Evolutionary conservation across 35 echinoderm and acorn worm genomes (phyloP), one percentile per base, ranked within the genome.

Genomic region (Strongylocentrotus purpuratus): DNA sequence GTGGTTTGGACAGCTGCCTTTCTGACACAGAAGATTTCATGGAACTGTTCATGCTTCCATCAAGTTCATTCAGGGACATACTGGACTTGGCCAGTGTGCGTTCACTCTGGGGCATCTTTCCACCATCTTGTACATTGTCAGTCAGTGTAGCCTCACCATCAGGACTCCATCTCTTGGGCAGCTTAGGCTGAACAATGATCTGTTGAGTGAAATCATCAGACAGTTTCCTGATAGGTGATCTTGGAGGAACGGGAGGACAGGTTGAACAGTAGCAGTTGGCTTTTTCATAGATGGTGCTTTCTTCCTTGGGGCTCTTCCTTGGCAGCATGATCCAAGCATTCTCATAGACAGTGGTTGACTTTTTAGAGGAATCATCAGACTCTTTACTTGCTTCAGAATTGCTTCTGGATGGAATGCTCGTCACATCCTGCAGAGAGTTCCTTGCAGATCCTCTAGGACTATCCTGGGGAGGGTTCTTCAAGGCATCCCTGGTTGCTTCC

Each of bases 291-390:
- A 93, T 93, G 10, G 11, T 31, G 48, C 46, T 58, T 31, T 47
- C 46, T 4, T 58, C 48, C 25, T 47, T 47, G 18, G 17, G 4
- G 28, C 48, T 93, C 91, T 93, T 93, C 14, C 91, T 33, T 13
- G 91, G 91, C 91, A 93, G 7, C 46, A 93, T 93, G 22, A 93
- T 93, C 91, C 91, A 93, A 13, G 91, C 91, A 32, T 93, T 93
- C 31, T 93, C 91, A 58, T 93, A 93, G n/a, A 93, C 46, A 78
- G 65, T 78, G 91, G 91, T 93, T 31, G 91, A 93, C 9, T 89
- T 89, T 31, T 46, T 89, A 33, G 87, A 33, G 0, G 65, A 78
- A n/a, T 78, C 65, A n/a, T 78, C 65, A 78, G 65, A 78, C 28
- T 78, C 65, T 78, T 78, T 78, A 78, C 20, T 28, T 78, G 22